A percentile compares a stretch with the other conserved stretches of the same genome.
Conservation (phyloP, 1,140 invertebrate species). For the Cherax quadricarinatus region DNA sequence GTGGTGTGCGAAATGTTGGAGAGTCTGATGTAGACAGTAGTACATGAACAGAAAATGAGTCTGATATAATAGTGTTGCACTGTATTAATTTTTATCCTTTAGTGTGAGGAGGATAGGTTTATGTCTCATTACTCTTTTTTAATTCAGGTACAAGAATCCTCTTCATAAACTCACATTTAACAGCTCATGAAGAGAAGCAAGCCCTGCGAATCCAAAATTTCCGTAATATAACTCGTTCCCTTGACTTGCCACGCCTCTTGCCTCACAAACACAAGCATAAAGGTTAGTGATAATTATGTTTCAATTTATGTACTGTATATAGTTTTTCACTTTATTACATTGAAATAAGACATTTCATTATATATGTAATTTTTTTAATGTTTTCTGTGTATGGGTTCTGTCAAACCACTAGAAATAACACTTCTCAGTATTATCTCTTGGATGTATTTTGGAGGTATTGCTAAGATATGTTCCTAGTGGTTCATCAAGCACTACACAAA, state of each 20-base stretch:
- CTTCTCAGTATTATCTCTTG: too few species aligned
- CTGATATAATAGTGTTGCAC: too few species aligned
- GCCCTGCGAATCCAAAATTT: slow-evolving; percentile 92
- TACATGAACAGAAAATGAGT: too few species aligned
- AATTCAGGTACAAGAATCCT: slow-evolving; percentile 87
- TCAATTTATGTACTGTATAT: background rate
- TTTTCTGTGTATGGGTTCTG: background rate
- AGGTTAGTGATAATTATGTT: slow-evolving; percentile 22
- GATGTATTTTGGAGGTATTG: too few species aligned
- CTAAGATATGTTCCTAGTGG: too few species aligned
- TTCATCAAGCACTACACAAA: too few species aligned
- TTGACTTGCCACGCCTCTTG: slow-evolving; percentile 90
- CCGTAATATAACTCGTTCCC: slow-evolving; percentile 88
- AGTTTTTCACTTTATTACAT: background rate
- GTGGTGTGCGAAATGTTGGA: too few species aligned
- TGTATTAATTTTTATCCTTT: too few species aligned
- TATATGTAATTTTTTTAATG: background rate
- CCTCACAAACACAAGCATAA: slow-evolving; percentile 61
- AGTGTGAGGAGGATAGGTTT: too few species aligned
- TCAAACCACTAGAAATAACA: background rate
- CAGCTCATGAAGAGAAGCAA: slow-evolving; percentile 91
- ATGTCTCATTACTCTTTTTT: too few species aligned
- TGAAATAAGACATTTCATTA: background rate
- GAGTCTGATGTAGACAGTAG: too few species aligned
- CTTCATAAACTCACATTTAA: slow-evolving; percentile 95